Conservation (phyloP, 1,140 invertebrate genomes). For the Trichoplusia ni region DNA sequence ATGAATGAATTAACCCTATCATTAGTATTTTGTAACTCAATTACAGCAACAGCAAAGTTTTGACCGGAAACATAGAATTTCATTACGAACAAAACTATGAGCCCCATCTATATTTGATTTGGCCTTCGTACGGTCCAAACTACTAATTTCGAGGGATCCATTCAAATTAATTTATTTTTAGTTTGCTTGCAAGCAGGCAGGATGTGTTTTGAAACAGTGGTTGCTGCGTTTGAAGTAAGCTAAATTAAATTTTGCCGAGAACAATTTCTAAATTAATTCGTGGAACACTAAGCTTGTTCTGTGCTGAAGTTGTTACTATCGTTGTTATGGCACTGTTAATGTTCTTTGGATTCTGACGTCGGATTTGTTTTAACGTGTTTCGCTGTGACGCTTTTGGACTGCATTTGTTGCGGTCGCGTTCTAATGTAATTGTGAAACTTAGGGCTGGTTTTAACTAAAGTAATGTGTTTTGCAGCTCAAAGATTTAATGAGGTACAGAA, state of each 20-base stretch:
- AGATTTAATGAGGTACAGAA: too few species aligned
- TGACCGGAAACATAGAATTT: conserved; percentile 14
- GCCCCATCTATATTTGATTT: conserved; percentile 26
- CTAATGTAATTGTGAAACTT: background rate
- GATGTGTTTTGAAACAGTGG: conserved; percentile 22
- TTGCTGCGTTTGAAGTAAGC: conserved; percentile 30
- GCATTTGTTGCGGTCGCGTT: background rate
- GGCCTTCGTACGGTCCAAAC: conserved; percentile 6
- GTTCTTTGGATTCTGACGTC: background rate
- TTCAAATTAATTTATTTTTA: conserved; percentile 28
- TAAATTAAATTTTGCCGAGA: conserved; percentile 32
- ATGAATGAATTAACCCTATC: conserved; percentile 27
- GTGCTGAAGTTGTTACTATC: conserved; percentile 19
- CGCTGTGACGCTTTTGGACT: background rate
- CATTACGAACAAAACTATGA: conserved; percentile 16
- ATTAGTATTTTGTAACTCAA: conserved; percentile 30
- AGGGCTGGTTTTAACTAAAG: background rate
- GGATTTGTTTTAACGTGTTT: conserved; percentile 3
- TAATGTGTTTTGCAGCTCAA: too few species aligned
- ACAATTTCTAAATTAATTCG: conserved; percentile 30
- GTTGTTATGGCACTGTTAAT: conserved; percentile 8
- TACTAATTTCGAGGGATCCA: conserved; percentile 24
- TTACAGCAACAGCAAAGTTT: conserved; percentile 23
- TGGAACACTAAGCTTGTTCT: conserved; percentile 19
- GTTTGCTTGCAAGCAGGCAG: conserved; percentile 17